A percentile compares a stretch with the other conserved stretches of the same genome.
These are phyloP conservation scores for Pseudanteris insignis DNA, from an alignment of 2,888 invertebrate species.

Conservation along the genomic window DNA sequence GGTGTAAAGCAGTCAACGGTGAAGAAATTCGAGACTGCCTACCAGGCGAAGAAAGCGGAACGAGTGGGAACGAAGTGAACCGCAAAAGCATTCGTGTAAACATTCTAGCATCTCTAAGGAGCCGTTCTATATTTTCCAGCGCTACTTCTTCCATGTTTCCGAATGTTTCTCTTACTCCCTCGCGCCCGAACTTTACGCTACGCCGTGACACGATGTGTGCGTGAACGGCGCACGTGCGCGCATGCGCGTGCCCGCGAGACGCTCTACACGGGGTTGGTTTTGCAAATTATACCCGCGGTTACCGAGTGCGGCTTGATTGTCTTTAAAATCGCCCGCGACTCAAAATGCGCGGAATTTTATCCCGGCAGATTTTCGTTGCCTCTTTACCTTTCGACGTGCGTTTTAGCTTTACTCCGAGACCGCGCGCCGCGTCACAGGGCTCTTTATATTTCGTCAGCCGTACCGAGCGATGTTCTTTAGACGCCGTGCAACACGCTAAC, in stretches of 20 bases:
- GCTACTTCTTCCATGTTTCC: slow-evolving; percentile 37
- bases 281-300: slow-evolving; percentile 38
- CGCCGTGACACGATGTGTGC: slow-evolving; percentile 26
- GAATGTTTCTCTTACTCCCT: slow-evolving; percentile 25
- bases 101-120: slow-evolving; percentile 46
- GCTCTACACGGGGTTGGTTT: slow-evolving; percentile 22
- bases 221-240: slow-evolving; percentile 19
- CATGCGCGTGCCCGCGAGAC: slow-evolving; percentile 10
- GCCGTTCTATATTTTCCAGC: slow-evolving; percentile 35
- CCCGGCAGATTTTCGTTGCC: slow-evolving; percentile 31
- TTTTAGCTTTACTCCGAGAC: slow-evolving; percentile 14
- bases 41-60: slow-evolving; percentile 20
- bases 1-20: slow-evolving; percentile 27
- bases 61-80: slow-evolving; percentile 38
- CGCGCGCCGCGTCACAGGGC: slow-evolving; percentile 1
- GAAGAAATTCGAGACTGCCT: slow-evolving; percentile 35
- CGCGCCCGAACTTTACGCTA: slow-evolving; percentile 16
- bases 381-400: slow-evolving; percentile 32
- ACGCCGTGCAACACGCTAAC: slow-evolving; percentile 16
- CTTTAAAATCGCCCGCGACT: slow-evolving; percentile 44
- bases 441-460: slow-evolving; percentile 40
- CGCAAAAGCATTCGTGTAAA: slow-evolving; percentile 49
- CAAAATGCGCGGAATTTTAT: slow-evolving; percentile 44
- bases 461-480: slow-evolving; percentile 39
- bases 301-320: slow-evolving; percentile 47